Evolutionary conservation across 2,113 vertebrate genomes (phyloP), one percentile per base, ranked within the genome.

Genomic region (Steatornis caripensis): DNA sequence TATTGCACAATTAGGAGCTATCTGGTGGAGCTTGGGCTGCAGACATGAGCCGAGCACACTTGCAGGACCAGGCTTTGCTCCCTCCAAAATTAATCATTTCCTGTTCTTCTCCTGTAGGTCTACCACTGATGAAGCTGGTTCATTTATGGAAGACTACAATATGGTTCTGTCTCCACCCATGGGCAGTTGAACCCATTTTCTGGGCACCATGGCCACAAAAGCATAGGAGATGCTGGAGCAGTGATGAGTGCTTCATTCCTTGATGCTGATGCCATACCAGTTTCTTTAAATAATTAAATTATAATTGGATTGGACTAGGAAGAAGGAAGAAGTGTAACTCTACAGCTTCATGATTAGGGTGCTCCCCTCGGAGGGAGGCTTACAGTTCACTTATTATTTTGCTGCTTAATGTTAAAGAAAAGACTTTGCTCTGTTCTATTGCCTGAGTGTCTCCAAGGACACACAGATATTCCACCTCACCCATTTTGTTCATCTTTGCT

Each of bases 21-120:
- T 39, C 23, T 46, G 37, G n/a, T 48, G 10, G 43, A 15, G 9
- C 39, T 1, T 30, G 48, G 36, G 48, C 30, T 76, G 20, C 27
- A 94, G 36, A 32, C 7, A 7, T 34, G 10, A 30, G 55, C 60
- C 0, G 0, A 61, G 32, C 39, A 48, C 0, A 0, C 11, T 57
- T 53, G 9, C 8, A 72, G 57, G 43, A 20, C n/a, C 4, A 54
- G 6, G 29, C 30, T 77, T 65, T 55, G 24, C 9, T 9, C 10
- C 4, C 26, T 79, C 10, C 21, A 76, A 53, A 53, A 76, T 34
- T 30, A 11, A 13, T 1, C 4, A 6, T 9, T 80, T 46, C 19
- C 24, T 46, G 7, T 13, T 77, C 11, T 62, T 54, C 23, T 74
- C 7, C 34, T 61, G 30, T 39, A 89, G 7, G 3, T 51, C 57